Conservation (phyloP, 2,888 invertebrate genomes). For the Eupithecia abbreviata region DNA sequence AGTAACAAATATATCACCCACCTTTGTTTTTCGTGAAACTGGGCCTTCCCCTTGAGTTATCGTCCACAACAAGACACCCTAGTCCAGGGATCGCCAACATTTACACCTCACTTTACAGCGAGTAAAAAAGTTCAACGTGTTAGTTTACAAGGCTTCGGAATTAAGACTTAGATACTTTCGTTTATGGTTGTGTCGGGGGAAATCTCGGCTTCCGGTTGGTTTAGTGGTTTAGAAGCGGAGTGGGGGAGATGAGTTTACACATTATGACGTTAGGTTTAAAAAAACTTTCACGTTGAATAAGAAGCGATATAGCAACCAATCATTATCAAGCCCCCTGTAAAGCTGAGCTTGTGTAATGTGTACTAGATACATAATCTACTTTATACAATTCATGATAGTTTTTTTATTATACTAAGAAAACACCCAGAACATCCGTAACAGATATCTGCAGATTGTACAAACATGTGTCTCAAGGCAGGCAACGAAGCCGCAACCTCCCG, state of each 20-base stretch:
- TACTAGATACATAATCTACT: no score
- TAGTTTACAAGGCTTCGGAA: slow-evolving; percentile 29
- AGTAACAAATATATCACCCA: slow-evolving; percentile 61
- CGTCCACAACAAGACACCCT: slow-evolving; percentile 50
- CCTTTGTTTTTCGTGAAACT: slow-evolving; percentile 63
- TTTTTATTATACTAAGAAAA: no score
- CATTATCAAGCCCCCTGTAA: no score
- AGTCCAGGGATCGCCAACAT: slow-evolving; percentile 40
- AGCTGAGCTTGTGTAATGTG: no score
- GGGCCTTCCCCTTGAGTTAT: slow-evolving; percentile 63
- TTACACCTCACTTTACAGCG: slow-evolving; percentile 35
- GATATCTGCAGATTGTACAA: no score
- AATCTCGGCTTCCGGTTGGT: slow-evolving; percentile 21
- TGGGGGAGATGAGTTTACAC: neutral
- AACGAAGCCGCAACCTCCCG: no score
- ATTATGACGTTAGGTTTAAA: neutral
- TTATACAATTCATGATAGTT: no score
- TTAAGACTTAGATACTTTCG: slow-evolving; percentile 28
- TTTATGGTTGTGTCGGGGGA: slow-evolving; percentile 30
- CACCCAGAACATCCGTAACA: no score
- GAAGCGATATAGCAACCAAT: no score
- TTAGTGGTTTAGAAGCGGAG: slow-evolving; percentile 13
- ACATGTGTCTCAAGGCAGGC: no score
- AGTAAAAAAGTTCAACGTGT: slow-evolving; percentile 34
- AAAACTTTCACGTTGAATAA: neutral